Evolutionary conservation across 2,888 invertebrate genomes (phyloP).

Genomic region (Linhomoeus sp.): DNA sequence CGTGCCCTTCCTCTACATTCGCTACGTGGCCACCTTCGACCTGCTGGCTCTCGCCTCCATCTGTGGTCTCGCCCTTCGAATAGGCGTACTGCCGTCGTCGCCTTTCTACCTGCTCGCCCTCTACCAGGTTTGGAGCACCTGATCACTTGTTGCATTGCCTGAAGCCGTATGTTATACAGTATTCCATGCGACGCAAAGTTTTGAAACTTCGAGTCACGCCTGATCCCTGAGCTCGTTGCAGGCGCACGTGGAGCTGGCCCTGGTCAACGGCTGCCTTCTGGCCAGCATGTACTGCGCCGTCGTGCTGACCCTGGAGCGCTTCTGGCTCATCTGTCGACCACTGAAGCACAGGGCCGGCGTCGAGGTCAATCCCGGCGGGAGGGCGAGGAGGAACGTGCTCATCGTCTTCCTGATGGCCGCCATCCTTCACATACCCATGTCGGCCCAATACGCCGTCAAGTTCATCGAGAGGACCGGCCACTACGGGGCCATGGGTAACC

Average conservation of each 20-base stretch:
- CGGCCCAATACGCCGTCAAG: slow-evolving; percentile 9
- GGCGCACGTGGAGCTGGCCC: slow-evolving; percentile 47
- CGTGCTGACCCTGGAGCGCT: slow-evolving; percentile 21
- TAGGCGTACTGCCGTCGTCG: neutral
- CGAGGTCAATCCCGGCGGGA: slow-evolving; percentile 6
- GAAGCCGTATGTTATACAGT: no score
- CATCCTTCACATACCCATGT: slow-evolving; percentile 21
- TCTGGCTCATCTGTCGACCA: slow-evolving; percentile 4
- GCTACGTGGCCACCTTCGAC: slow-evolving; percentile 56
- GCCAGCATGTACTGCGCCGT: slow-evolving; percentile 24
- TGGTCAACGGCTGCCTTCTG: slow-evolving; percentile 44
- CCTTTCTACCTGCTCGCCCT: slow-evolving; percentile 21
- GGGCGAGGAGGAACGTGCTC: slow-evolving; percentile 13
- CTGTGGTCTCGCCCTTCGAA: slow-evolving; percentile 23
- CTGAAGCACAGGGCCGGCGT: neutral
- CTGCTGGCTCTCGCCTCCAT: slow-evolving; percentile 47
- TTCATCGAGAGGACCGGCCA: neutral
- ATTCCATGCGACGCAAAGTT: no score
- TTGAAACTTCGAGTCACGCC: no score
- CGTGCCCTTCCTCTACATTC: slow-evolving; percentile 53
- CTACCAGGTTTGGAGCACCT: neutral
- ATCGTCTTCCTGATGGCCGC: slow-evolving; percentile 12
- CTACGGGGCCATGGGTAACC: neutral
- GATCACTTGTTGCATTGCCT: no score
- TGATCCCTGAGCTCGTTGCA: no score